phyloP scores from a whole-genome alignment of 2,113 vertebrate genomes.

The Xiphophorus maculatus region DNA sequence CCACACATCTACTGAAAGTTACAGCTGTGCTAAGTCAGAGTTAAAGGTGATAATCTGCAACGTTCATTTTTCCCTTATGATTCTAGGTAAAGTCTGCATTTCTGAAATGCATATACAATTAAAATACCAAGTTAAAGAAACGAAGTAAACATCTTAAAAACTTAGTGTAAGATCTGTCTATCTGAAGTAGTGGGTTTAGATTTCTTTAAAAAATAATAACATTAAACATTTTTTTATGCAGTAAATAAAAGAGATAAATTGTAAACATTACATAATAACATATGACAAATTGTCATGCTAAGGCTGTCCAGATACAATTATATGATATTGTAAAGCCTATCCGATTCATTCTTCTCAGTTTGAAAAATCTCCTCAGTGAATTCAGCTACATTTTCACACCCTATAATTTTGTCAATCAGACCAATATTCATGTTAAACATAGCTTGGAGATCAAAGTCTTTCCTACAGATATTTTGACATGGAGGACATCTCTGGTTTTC shows the following conservation, averaged over 20 bases:
- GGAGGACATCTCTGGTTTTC: too few relatives aligned
- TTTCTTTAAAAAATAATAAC: neutral
- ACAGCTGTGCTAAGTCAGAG: constrained; percentile 37
- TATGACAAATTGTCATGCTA: neutral
- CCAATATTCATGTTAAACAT: too few relatives aligned
- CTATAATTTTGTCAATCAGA: too few relatives aligned
- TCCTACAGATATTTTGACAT: too few relatives aligned
- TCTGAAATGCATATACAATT: neutral
- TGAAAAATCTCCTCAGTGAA: too few relatives aligned
- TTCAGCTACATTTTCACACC: too few relatives aligned
- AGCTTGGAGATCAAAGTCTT: too few relatives aligned
- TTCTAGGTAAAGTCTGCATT: neutral
- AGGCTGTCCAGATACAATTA: neutral
- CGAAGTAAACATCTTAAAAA: neutral
- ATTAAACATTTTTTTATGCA: neutral
- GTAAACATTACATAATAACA: neutral
- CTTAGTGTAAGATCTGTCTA: too few relatives aligned
- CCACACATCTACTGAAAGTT: constrained; percentile 59
- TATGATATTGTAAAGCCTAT: too few relatives aligned
- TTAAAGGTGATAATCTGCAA: constrained; percentile 35
- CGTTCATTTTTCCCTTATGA: constrained; percentile 4
- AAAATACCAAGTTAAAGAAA: neutral
- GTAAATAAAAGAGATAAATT: neutral
- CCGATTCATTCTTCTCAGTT: too few relatives aligned
- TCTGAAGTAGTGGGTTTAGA: too few relatives aligned